Evolutionary conservation across 1,140 invertebrate species (phyloP), one percentile per base, ranked within the genome.

Genomic region (Drosophila burlai): DNA sequence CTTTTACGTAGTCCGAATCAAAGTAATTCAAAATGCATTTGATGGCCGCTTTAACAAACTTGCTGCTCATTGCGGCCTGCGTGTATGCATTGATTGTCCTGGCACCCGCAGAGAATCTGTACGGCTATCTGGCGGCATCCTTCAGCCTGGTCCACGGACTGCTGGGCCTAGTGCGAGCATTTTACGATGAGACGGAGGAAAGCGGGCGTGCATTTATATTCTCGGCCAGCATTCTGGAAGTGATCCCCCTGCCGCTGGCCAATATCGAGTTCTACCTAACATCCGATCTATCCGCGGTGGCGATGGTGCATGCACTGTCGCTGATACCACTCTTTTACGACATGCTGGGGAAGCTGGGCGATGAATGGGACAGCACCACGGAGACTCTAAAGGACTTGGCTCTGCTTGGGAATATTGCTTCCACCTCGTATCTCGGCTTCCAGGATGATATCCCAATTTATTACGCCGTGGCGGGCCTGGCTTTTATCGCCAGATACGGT

Each of bases 241-340:
- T 76, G 1, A 49, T 87, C 0, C 80, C 79, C 0, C 58, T 82
- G 11, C 79, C 83, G 1, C 18, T 86, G 64, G 76, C 79, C 26
- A 85, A 86, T 40, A 76, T 86, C 18, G 79, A 86, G 29, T 67
- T 85, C 50, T 86, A 87, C 45, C 43, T 74, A 4, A 16, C 45
- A 2, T 72, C 76, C 5, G 64, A 66, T 16, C 46, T 64, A 4
- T 55, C 67, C 10, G 29, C 18, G 7, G 10, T 65, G 9, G 77
- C 83, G 1, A n/a, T 79, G 47, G 62, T 83, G 7, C 83, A 83
- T 34, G 58, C 26, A 6, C 8, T 91, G n/a, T 79, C 84, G 9
- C 36, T 91, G 0, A 81, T 91, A 21, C 65, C 83, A 11, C 43
- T 91, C 16, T 24, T 91, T 5, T 91, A 91, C 24, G 82, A 91